Evolutionary conservation across 2,113 vertebrate genomes (phyloP).

Genomic region (Aptenodytes forsteri): DNA sequence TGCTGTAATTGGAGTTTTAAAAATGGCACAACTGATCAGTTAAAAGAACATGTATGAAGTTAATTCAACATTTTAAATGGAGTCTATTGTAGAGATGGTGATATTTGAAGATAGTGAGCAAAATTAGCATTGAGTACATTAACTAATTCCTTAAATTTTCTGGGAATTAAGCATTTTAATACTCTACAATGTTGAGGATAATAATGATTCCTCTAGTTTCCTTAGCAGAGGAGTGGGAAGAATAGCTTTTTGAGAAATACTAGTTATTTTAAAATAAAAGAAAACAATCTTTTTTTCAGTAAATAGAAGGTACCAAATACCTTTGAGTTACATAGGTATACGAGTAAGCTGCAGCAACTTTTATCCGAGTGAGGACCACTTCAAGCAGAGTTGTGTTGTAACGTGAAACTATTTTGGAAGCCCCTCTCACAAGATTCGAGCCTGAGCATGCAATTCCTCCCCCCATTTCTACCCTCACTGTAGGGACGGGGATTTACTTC

Average conservation of each 20-base stretch:
- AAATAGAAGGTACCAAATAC: background rate
- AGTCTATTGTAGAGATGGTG: background rate
- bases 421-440: background rate
- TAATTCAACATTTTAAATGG: constrained; percentile 27
- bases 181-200: background rate
- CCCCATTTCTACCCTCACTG: background rate
- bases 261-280: constrained; percentile 25
- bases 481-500: background rate
- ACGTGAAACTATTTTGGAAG: background rate
- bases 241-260: background rate
- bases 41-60: background rate
- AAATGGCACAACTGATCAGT: background rate
- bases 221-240: background rate
- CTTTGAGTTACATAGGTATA: background rate
- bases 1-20: background rate
- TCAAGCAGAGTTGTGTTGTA: background rate
- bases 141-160: constrained; percentile 29
- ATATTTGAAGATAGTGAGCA: constrained; percentile 25
- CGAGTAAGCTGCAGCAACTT: background rate
- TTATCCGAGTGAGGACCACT: background rate
- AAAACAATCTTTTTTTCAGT: background rate
- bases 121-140: constrained; percentile 2
- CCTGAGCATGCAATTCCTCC: background rate
- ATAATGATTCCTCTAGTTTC: background rate
- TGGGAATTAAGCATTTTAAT: constrained; percentile 40